Evolutionary conservation across 2,888 invertebrate genomes (phyloP).

Genomic region (Lasioglossum morio): DNA sequence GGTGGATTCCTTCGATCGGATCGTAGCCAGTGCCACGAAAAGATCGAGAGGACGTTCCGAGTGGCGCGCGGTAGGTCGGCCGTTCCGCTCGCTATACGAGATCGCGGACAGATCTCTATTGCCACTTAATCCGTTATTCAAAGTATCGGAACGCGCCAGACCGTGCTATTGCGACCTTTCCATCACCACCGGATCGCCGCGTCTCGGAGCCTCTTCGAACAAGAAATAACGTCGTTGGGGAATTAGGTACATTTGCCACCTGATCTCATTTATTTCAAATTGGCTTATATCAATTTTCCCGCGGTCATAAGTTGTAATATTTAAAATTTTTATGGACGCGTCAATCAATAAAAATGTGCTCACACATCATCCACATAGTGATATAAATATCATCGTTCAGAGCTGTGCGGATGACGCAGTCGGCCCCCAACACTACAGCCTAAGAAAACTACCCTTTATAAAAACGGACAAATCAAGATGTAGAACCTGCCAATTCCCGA

Average conservation of each 20-base stretch:
- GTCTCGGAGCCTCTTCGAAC: no score
- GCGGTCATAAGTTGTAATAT: no score
- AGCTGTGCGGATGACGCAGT: no score
- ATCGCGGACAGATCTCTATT: constrained; percentile 47
- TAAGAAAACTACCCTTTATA: not conserved
- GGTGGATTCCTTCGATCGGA: constrained; percentile 37
- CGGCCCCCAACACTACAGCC: no score
- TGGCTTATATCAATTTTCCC: not conserved
- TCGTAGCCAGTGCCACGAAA: constrained; percentile 52
- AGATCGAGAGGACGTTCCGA: constrained; percentile 61
- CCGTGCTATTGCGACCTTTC: constrained; percentile 15
- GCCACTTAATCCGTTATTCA: constrained; percentile 43
- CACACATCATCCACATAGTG: no score
- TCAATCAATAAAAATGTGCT: no score
- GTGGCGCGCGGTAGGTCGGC: constrained; percentile 68
- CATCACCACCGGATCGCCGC: not conserved
- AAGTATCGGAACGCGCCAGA: constrained; percentile 16
- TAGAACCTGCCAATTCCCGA: not conserved
- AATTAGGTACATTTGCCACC: not conserved
- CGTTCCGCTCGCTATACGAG: constrained; percentile 45
- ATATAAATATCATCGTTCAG: no score
- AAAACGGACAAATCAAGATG: not conserved
- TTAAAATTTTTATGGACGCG: no score
- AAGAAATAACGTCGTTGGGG: not conserved
- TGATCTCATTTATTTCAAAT: not conserved